Evolutionary conservation across 2,888 invertebrate species (phyloP).

Genomic region (Nowickia ferox): DNA sequence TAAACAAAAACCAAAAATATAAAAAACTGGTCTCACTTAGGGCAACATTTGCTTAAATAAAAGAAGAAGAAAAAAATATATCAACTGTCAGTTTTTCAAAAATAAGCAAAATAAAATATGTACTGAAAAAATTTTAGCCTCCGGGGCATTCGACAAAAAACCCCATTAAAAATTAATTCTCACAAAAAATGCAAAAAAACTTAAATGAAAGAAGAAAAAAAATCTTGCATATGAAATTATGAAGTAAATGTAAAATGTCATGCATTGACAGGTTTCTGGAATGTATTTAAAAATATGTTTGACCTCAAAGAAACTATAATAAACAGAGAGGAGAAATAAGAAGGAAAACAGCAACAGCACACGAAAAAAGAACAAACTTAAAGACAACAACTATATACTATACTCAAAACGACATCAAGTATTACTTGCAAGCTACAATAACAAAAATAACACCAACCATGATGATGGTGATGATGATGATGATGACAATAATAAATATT

Average conservation of each 20-base stretch:
- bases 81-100: constrained; percentile 80
- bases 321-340: constrained; percentile 21
- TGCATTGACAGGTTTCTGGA: constrained; percentile 78
- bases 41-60: constrained; percentile 66
- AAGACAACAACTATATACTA: constrained; percentile 46
- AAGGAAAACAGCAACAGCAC: constrained; percentile 15
- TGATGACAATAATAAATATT: constrained; percentile 63
- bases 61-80: constrained; percentile 72
- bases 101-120: constrained; percentile 76
- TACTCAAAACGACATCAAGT: constrained; percentile 57
- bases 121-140: constrained; percentile 73
- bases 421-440: constrained; percentile 47
- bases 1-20: constrained; percentile 49
- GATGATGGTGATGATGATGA: constrained; percentile 42
- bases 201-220: constrained; percentile 34
- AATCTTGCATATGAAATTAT: constrained; percentile 74
- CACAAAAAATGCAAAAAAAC: constrained; percentile 74
- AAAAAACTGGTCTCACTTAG: constrained; percentile 59
- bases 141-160: constrained; percentile 70
- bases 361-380: constrained; percentile 24
- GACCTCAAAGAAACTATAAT: constrained; percentile 73
- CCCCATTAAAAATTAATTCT: constrained; percentile 81
- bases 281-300: constrained; percentile 75
- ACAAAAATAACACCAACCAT: constrained; percentile 44
- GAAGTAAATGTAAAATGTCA: constrained; percentile 81